A percentile compares a stretch with the other conserved stretches of the same genome.
These are phyloP conservation scores for Coluber constrictor DNA, from an alignment of 2,797 vertebrate genomes.

Conservation along the genomic window DNA sequence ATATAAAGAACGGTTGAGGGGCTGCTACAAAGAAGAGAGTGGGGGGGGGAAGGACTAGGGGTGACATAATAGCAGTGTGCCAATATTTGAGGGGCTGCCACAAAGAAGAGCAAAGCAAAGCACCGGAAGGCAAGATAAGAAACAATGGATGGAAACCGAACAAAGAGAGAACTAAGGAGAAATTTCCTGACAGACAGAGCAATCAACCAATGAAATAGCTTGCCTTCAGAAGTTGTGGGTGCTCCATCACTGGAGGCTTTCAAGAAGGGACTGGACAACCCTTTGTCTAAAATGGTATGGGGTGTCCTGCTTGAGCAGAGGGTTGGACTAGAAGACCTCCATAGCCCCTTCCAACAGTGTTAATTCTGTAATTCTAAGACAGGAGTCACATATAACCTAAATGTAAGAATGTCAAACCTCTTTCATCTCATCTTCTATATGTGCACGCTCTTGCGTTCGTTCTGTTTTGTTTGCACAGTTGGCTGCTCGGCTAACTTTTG, in stretches of 20 bases:
- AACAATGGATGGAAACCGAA: background rate
- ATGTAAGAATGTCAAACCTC: background rate
- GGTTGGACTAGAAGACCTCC: background rate
- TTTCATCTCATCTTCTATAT: background rate
- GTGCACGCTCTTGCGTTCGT: background rate
- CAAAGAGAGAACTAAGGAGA: background rate
- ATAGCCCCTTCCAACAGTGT: background rate
- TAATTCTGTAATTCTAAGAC: background rate
- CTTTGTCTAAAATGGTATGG: background rate
- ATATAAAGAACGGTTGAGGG: background rate
- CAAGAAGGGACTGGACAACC: background rate
- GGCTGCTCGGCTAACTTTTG: constrained; percentile 27
- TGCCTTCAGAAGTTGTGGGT: background rate
- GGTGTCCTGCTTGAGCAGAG: background rate
- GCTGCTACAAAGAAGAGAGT: too few species aligned
- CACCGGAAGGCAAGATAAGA: background rate
- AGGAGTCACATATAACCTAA: background rate
- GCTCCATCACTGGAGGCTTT: background rate
- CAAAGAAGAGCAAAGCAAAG: background rate
- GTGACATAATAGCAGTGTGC: background rate
- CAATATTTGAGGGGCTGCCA: background rate
- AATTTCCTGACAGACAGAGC: background rate
- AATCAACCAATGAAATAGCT: background rate
- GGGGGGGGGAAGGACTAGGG: background rate
- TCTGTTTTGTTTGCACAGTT: constrained; percentile 2